Percentiles rank a stretch among this genome's conserved stretches.
Evolutionary conservation across 2,797 vertebrate genomes (phyloP).

Genomic region (Syndactyla subalaris): DNA sequence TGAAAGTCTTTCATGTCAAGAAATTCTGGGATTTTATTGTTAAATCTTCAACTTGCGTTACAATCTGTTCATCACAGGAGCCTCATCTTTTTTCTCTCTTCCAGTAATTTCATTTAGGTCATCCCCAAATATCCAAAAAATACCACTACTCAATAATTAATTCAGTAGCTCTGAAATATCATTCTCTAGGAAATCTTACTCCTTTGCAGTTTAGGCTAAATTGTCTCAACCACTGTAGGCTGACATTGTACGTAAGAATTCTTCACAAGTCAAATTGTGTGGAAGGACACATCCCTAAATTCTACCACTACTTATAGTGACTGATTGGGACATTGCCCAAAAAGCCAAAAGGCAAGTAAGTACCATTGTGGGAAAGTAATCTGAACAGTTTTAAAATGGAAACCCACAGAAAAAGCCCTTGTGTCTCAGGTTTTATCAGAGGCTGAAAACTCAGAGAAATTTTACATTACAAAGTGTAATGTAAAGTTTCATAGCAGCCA

Average conservation of each 20-base stretch:
- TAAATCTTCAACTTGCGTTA: not conserved
- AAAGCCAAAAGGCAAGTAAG: not conserved
- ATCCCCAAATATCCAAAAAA: not conserved
- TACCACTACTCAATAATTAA: not conserved
- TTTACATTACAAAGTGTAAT: not conserved
- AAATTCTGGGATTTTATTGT: not conserved
- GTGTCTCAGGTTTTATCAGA: not conserved
- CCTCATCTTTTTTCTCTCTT: not conserved
- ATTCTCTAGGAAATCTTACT: not conserved
- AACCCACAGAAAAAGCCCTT: not conserved
- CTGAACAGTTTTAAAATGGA: not conserved
- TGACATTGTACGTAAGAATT: not conserved
- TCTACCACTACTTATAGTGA: not conserved
- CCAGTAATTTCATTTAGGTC: not conserved
- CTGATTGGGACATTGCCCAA: not conserved
- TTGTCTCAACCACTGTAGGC: not conserved
- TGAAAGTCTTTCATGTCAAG: not conserved
- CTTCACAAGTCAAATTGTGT: not conserved
- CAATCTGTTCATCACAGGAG: not conserved
- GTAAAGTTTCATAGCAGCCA: not conserved
- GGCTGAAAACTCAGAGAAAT: not conserved
- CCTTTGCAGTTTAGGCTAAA: not conserved
- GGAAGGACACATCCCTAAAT: not conserved
- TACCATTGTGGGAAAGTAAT: not conserved
- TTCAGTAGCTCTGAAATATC: not conserved